phyloP scores from a whole-genome alignment of 1,140 invertebrate species.

The Colletes gigas region DNA sequence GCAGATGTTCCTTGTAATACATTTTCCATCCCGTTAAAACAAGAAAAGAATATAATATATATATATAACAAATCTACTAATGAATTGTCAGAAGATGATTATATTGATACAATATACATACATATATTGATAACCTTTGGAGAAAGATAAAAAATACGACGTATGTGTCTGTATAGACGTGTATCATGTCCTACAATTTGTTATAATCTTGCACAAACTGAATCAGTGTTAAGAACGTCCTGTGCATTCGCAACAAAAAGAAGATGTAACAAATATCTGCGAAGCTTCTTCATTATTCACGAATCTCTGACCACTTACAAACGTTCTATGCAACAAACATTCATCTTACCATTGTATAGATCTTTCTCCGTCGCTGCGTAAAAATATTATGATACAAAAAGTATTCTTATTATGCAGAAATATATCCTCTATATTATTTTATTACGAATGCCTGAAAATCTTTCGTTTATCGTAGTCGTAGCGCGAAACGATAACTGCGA shows the following conservation, averaged over 20 bases:
- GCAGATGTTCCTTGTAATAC: slow-evolving; percentile 28
- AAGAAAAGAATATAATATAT: slow-evolving; percentile 53
- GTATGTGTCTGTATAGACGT: slow-evolving; percentile 76
- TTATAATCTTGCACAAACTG: slow-evolving; percentile 89
- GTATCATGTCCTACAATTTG: slow-evolving; percentile 89
- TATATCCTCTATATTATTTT: neutral
- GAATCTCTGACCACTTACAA: neutral
- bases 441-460: neutral
- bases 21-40: slow-evolving; percentile 83
- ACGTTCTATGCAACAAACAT: neutral
- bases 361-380: neutral
- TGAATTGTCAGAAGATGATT: slow-evolving; percentile 27
- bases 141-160: slow-evolving; percentile 59
- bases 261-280: slow-evolving; percentile 35
- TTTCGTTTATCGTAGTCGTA: slow-evolving; percentile 1
- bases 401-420: neutral
- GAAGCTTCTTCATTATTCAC: neutral
- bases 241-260: slow-evolving; percentile 83
- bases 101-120: slow-evolving; percentile 53
- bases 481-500: slow-evolving; percentile 15
- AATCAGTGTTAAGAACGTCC: slow-evolving; percentile 93
- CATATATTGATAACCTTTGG: slow-evolving; percentile 48
- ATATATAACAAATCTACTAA: slow-evolving; percentile 9
- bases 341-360: neutral
- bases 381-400: slow-evolving; percentile 21